These are phyloP conservation scores for Rousettus leschenaultii DNA, from an alignment of 2,113 vertebrate genomes.

Conservation along the genomic window DNA sequence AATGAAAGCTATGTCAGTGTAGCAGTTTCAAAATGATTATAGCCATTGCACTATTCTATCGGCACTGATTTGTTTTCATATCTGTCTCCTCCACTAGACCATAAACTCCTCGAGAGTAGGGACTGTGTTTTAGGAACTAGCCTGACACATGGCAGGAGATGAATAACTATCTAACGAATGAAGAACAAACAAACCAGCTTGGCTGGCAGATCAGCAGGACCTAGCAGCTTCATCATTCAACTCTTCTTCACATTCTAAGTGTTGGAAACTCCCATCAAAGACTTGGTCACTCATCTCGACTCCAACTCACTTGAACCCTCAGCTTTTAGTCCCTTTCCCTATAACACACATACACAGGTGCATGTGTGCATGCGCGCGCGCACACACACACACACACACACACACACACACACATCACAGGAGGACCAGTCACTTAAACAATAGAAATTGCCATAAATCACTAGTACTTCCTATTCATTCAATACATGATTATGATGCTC, in stretches of 20 bases:
- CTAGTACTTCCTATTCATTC: not conserved
- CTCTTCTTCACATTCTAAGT: not conserved
- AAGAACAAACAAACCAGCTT: not conserved
- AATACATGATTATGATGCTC: not conserved
- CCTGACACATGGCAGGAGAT: not conserved
- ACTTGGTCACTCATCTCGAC: not conserved
- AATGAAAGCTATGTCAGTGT: not conserved
- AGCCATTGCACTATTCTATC: not conserved
- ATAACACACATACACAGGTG: not conserved
- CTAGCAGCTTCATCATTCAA: not conserved
- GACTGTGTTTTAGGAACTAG: not conserved
- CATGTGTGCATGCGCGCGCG: not conserved
- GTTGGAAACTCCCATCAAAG: not conserved
- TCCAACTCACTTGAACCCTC: not conserved
- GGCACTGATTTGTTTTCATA: not conserved
- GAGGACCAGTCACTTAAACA: not conserved
- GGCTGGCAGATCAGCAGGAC: not conserved
- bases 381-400: not conserved
- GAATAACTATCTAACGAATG: not conserved
- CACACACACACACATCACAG: not conserved
- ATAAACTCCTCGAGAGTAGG: not conserved
- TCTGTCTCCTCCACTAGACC: not conserved
- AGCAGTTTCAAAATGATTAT: constrained; percentile 15
- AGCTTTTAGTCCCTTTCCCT: not conserved
- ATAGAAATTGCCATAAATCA: not conserved